These are phyloP conservation scores for Dysdera silvatica DNA, from an alignment of 1,140 invertebrate species.

Conservation along the genomic window DNA sequence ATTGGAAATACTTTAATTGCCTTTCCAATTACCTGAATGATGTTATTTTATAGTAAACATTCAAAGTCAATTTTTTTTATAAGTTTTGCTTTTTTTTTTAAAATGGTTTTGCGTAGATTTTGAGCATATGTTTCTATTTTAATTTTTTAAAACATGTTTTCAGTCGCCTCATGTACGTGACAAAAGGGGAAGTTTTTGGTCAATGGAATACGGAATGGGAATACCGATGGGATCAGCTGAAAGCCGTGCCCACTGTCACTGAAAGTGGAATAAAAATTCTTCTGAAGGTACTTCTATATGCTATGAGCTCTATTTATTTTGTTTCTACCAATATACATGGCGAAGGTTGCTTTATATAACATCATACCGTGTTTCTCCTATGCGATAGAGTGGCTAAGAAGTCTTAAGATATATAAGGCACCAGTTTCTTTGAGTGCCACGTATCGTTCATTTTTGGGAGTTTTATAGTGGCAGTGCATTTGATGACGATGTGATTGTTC, in stretches of 20 bases:
- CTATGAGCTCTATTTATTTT: neutral
- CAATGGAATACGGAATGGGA: conserved; percentile 52
- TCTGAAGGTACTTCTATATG: conserved; percentile 38
- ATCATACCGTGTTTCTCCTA: no score
- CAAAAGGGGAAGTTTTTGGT: conserved; percentile 47
- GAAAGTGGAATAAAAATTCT: conserved; percentile 49
- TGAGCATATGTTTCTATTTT: neutral
- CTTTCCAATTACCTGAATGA: no score
- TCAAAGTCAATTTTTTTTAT: neutral
- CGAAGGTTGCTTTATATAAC: no score
- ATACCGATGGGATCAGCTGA: conserved; percentile 55
- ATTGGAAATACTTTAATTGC: no score
- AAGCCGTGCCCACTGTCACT: conserved; percentile 47
- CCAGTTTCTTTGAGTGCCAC: no score
- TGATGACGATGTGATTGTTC: no score
- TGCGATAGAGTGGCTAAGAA: no score
- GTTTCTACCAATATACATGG: no score
- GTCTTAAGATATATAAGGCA: no score
- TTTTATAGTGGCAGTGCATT: no score
- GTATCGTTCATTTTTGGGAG: no score
- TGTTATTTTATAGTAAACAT: no score
- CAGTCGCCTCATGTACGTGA: conserved; percentile 44
- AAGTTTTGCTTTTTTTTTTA: neutral
- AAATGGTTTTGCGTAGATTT: conserved; percentile 32
- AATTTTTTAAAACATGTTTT: conserved; percentile 10